phyloP scores from a whole-genome alignment of 2,888 invertebrate genomes.

The Uropetala carovei region DNA sequence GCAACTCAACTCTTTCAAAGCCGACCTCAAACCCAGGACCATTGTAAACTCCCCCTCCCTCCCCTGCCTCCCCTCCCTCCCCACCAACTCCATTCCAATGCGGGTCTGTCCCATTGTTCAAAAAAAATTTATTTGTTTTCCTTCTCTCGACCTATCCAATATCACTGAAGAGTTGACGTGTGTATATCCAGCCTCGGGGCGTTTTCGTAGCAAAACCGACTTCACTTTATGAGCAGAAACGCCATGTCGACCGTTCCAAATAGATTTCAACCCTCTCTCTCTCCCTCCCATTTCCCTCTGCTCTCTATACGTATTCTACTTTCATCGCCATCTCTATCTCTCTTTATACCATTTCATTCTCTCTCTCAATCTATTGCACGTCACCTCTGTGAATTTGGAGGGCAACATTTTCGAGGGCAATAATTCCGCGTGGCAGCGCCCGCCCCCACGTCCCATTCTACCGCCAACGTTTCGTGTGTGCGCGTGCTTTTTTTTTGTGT shows the following conservation, averaged over 20 bases:
- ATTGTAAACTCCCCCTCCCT: not conserved
- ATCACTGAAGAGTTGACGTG: not conserved
- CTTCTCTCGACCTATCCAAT: slow-evolving; percentile 5
- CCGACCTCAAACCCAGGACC: too few species aligned
- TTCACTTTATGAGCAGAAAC: not conserved
- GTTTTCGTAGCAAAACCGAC: not conserved
- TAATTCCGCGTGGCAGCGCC: not conserved
- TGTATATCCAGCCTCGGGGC: not conserved
- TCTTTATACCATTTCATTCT: not conserved
- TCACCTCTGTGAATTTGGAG: not conserved
- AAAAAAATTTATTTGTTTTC: not conserved
- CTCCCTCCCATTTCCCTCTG: not conserved
- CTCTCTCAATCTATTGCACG: not conserved
- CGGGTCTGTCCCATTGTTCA: not conserved
- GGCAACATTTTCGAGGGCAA: not conserved
- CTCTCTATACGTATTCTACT: not conserved
- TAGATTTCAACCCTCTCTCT: too few species aligned
- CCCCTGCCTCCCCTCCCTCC: not conserved
- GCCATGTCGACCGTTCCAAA: not conserved
- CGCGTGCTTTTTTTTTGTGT: too few species aligned
- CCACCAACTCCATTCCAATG: not conserved
- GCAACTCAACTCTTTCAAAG: too few species aligned
- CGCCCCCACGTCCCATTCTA: too few species aligned
- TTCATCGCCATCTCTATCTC: not conserved
- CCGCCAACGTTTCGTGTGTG: too few species aligned